Conservation (phyloP, 2,888 invertebrate species). For the Brachyptera putata region DNA sequence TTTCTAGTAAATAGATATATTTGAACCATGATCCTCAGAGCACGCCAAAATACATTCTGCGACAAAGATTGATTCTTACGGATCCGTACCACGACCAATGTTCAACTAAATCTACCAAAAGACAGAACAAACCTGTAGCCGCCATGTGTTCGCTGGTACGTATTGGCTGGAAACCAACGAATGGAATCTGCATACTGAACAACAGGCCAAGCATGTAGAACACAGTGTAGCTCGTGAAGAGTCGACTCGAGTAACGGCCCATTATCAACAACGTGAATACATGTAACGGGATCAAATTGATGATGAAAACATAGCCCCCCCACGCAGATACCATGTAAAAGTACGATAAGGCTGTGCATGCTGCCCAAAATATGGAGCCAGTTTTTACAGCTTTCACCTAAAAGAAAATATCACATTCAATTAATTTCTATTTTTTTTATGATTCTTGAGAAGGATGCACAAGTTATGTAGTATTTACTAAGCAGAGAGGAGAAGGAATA, state of each 20-base stretch:
- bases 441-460: too few relatives aligned
- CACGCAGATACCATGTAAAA: slow-evolving; percentile 99
- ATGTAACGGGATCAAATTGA: slow-evolving; percentile 97
- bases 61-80: too few relatives aligned
- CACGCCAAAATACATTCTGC: too few relatives aligned
- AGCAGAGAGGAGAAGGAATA: too few relatives aligned
- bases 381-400: slow-evolving; percentile 88
- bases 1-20: too few relatives aligned
- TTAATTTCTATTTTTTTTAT: too few relatives aligned
- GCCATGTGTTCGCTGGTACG: slow-evolving; percentile 99
- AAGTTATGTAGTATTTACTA: too few relatives aligned
- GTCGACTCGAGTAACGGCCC: slow-evolving; percentile 88
- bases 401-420: too few relatives aligned
- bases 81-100: too few relatives aligned
- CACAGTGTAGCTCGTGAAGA: slow-evolving; percentile 93
- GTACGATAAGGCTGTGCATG: slow-evolving; percentile 90
- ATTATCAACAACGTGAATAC: slow-evolving; percentile 91
- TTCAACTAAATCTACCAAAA: too few relatives aligned
- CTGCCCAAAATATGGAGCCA: slow-evolving; percentile 95
- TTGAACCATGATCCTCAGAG: too few relatives aligned
- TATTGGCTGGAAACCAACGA: slow-evolving; percentile 97
- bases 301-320: slow-evolving; percentile 99
- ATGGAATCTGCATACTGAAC: slow-evolving; percentile 96
- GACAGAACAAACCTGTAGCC: too few relatives aligned
- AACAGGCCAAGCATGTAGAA: slow-evolving; percentile 95